A percentile compares a stretch with the other conserved stretches of the same genome.
These are phyloP conservation scores for Baryphthengus martii DNA, from an alignment of 2,113 vertebrate genomes.

Conservation along the genomic window DNA sequence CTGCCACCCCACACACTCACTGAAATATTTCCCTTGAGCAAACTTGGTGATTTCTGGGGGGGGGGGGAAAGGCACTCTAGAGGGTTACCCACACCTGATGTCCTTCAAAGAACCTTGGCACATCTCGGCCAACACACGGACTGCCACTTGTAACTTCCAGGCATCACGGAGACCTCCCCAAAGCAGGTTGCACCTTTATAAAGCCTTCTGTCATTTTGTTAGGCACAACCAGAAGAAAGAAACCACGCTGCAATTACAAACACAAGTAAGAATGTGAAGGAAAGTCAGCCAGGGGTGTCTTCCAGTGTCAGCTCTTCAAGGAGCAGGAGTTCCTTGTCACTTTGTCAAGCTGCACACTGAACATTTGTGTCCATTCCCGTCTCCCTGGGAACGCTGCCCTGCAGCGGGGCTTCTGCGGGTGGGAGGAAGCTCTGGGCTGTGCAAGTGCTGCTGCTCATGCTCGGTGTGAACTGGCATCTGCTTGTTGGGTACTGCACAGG, in stretches of 20 bases:
- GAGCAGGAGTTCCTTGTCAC: neutral
- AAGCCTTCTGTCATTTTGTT: neutral
- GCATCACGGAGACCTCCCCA: neutral
- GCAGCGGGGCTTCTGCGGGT: neutral
- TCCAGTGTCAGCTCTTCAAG: neutral
- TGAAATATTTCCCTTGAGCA: neutral
- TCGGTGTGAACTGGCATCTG: neutral
- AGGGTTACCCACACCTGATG: neutral
- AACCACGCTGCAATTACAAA: neutral
- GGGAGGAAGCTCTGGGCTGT: neutral
- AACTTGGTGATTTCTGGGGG: neutral
- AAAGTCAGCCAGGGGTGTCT: neutral
- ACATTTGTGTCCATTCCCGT: neutral
- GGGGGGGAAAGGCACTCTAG: neutral
- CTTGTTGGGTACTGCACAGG: neutral
- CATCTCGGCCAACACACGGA: neutral
- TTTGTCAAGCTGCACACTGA: neutral
- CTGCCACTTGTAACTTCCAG: neutral
- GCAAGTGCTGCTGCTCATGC: neutral
- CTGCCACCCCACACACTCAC: fast-evolving
- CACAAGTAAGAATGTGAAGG: neutral
- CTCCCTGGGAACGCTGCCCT: neutral
- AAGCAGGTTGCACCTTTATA: neutral
- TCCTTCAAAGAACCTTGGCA: neutral
- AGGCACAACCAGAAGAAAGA: neutral